phyloP scores from a whole-genome alignment of 2,113 vertebrate genomes.

The Siniperca knerii region DNA sequence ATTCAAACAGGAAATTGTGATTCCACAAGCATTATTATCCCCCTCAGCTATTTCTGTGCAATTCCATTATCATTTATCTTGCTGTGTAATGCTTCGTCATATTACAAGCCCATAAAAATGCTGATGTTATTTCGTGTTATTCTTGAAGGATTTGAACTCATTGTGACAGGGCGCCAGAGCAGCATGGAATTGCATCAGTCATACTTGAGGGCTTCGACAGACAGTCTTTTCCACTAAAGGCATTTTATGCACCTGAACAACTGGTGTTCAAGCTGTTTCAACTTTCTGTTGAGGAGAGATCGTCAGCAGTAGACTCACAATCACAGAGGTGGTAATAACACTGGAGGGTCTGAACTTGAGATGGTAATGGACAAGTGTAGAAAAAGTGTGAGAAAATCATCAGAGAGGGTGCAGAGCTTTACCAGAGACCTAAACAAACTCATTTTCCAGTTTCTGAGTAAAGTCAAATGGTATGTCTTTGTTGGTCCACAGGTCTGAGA shows the following conservation, averaged over 20 bases:
- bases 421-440: background rate
- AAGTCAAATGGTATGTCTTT: background rate
- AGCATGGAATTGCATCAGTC: constrained; percentile 33
- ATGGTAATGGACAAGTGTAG: background rate
- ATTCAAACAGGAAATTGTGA: background rate
- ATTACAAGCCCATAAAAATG: background rate
- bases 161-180: constrained; percentile 45
- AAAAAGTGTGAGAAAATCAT: background rate
- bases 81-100: background rate
- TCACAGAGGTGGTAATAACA: background rate
- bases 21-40: constrained; percentile 1
- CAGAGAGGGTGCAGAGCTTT: background rate
- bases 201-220: constrained; percentile 28
- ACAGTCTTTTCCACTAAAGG: constrained; percentile 6
- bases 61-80: background rate
- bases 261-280: background rate
- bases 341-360: background rate
- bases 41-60: background rate
- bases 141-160: constrained; percentile 48
- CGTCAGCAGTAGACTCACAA: background rate
- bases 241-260: constrained; percentile 1
- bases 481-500: constrained; percentile 87
- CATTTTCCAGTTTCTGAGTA: background rate
- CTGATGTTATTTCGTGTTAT: constrained; percentile 36
- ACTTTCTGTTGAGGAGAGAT: background rate